Percentiles rank a stretch among this genome's conserved stretches.
Evolutionary conservation across 2,888 invertebrate genomes (phyloP).

Genomic region (Apamea monoglypha): DNA sequence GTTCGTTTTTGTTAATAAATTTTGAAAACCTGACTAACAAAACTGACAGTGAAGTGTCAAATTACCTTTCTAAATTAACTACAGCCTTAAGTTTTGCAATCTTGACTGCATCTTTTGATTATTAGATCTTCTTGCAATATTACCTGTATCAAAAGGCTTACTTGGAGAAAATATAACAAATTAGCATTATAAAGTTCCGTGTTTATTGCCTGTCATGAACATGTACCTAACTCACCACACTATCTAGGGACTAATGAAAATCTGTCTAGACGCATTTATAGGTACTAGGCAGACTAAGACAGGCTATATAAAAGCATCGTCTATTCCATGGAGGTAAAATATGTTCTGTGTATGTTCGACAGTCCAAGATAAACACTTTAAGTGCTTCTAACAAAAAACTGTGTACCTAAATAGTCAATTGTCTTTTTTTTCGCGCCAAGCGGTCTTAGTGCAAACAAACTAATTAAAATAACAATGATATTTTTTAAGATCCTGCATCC

Average conservation of each 20-base stretch:
- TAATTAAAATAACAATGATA: conserved; percentile 27
- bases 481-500: neutral
- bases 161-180: neutral
- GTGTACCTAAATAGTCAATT: conserved; percentile 18
- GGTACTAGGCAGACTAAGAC: neutral
- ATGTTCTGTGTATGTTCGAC: conserved; percentile 4
- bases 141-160: conserved; percentile 14
- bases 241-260: conserved; percentile 14
- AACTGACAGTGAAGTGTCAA: neutral
- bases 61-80: neutral
- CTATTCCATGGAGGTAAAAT: neutral
- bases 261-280: conserved; percentile 40
- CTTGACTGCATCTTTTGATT: neutral
- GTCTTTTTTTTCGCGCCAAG: conserved; percentile 13
- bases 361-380: neutral
- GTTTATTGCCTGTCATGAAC: conserved; percentile 3
- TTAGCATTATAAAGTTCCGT: neutral
- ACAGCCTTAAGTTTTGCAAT: neutral
- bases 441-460: conserved; percentile 9
- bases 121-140: neutral
- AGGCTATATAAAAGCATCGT: neutral
- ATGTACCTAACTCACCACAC: neutral
- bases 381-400: conserved; percentile 34
- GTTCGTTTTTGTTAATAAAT: neutral
- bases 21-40: neutral